Percentiles rank a stretch among this genome's conserved stretches.
Evolutionary conservation across 2,797 vertebrate genomes (phyloP).

Genomic region (Platyrinchus mystaceus): DNA sequence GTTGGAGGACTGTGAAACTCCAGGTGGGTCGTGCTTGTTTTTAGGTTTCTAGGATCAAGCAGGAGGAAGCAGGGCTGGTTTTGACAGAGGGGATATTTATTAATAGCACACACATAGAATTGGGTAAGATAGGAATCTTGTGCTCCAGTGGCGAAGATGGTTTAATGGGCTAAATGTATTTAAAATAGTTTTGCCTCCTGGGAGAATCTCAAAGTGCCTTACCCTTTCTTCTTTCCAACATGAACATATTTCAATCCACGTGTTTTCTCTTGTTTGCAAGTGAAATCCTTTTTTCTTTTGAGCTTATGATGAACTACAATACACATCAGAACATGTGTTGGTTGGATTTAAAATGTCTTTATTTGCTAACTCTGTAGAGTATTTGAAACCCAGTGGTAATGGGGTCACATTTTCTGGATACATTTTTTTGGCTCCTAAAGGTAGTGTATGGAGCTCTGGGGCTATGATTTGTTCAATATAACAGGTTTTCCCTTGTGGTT

Average conservation of each 20-base stretch:
- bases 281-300: background rate
- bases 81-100: background rate
- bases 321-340: background rate
- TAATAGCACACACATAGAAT: background rate
- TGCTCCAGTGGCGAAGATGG: background rate
- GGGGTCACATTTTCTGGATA: background rate
- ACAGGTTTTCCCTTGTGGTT: background rate
- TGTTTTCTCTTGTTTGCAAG: background rate
- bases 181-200: background rate
- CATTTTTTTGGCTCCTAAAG: background rate
- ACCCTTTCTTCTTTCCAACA: background rate
- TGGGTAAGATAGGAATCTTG: background rate
- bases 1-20: background rate
- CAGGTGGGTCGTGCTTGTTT: background rate
- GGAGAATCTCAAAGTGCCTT: background rate
- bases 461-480: background rate
- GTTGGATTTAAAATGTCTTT: background rate
- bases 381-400: background rate
- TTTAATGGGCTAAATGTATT: conserved; percentile 4
- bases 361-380: background rate
- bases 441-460: background rate
- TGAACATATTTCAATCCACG: background rate
- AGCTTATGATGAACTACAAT: background rate
- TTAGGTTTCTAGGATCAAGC: background rate
- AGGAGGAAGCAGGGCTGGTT: background rate